Base-by-base conservation (phyloP, 1,140 invertebrate genomes). In the Anthonomus grandis region DNA sequence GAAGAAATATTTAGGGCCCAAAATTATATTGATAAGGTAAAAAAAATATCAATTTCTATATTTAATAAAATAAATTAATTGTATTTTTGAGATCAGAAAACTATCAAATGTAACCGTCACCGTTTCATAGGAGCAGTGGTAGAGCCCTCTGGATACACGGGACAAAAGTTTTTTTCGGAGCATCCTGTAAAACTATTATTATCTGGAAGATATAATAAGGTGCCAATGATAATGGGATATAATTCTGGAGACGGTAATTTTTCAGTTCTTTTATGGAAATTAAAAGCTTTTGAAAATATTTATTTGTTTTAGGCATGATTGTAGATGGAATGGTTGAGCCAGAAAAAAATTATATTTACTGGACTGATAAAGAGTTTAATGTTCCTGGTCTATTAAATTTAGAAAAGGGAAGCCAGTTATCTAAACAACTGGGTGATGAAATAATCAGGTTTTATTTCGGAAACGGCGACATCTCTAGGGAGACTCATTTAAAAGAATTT, bases 151-250 rank as follows among this genome's bases (percentile, higher is more conserved):
- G 18, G 44, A 6, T 31, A 38, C 8, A 70, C 76, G 31, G 69
- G 42, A 19, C 23, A 74, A 23, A 73, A 76, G 9, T 73, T 83
- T 22, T 63, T 82, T 5, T 73, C 75, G 1, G 62, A 75, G 59
- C 57, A 74, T 13, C 78, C 79, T 1, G 70, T 80, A 46, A 70
- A 77, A 4, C 62, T 79, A 0, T 51, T 80, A 0, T 57, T 51
- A 18, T 57, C 66, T n/a, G 64, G 64, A 17, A 63, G 72, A 46
- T 65, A 75, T 59, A 70, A 76, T 73, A 54, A 69, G 72, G 70
- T 81, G 3, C 78, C 79, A 3, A 57, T 80, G 3, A 77, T 81
- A 71, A 77, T 80, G 10, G 79, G 79, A n/a, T 80, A 75, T 61
- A 78, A 56, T 15, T 62, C 60, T 38, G 59, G 60, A 51, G 68